These are phyloP conservation scores for Manacus vitellinus DNA, from an alignment of 2,113 vertebrate species.

Conservation along the genomic window DNA sequence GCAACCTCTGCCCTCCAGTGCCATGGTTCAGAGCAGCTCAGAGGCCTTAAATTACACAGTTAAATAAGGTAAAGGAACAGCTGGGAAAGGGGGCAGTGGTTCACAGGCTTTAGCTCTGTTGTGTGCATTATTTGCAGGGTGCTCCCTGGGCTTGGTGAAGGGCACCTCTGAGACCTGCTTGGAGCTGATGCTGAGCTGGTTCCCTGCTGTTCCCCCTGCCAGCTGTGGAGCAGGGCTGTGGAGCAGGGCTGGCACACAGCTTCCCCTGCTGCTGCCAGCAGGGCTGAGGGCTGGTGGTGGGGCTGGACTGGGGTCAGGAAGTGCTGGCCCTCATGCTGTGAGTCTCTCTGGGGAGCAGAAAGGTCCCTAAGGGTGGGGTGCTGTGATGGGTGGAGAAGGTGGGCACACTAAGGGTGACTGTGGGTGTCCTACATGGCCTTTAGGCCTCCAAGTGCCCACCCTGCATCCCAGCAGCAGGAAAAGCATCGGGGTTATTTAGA, in stretches of 20 bases:
- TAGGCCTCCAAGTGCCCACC: background rate
- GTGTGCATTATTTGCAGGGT: background rate
- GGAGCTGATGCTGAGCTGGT: background rate
- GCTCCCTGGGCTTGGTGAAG: background rate
- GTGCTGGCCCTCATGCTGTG: background rate
- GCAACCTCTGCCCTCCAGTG: background rate
- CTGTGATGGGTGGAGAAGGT: background rate
- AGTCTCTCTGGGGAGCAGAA: background rate
- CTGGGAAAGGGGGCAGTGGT: background rate
- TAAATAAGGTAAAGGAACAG: background rate
- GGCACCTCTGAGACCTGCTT: background rate
- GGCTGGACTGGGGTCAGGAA: background rate
- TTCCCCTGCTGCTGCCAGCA: background rate
- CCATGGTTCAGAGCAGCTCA: background rate
- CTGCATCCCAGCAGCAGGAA: background rate
- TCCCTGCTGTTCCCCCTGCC: background rate
- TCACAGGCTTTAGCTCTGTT: background rate
- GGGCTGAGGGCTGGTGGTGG: background rate
- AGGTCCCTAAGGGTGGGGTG: background rate
- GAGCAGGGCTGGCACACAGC: background rate
- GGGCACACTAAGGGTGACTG: background rate
- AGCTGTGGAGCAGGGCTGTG: accelerated
- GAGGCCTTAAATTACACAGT: background rate
- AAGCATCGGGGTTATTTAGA: background rate
- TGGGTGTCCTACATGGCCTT: background rate